Evolutionary conservation across 2,888 invertebrate genomes (phyloP), one percentile per base, ranked within the genome.

Genomic region (Seladonia tumulorum): DNA sequence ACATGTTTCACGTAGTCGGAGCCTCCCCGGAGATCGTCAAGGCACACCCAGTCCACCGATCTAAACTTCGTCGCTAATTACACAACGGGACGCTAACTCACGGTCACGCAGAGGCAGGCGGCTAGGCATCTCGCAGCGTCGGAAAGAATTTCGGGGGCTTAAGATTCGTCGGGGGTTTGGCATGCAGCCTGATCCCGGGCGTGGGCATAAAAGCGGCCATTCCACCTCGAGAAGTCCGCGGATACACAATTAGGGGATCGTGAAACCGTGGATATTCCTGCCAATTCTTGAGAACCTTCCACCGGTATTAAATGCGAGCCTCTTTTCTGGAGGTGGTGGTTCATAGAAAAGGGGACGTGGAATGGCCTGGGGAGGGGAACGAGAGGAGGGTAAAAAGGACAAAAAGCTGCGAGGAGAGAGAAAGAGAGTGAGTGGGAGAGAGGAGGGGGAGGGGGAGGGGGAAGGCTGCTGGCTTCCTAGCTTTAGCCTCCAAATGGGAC

Each of bases 261-360:
- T 82, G 82, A 73, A 76, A 71, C 79, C 82, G 71, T 78, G 86
- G 85, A 79, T 83, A 80, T 86, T 89, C 87, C 88, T 92, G 93
- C 93, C 94, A 94, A 94, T 94, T 94, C 93, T 92, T 91, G 92
- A 93, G 92, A 91, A 91, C 88, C 92, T 91, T 91, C 91, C 91
- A 78, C 83, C 85, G 87, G 91, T 91, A 93, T 93, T 93, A 93
- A 93, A 92, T 76, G 90, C 88, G 87, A 88, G 85, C 78, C 42
- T 22, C n/a, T 60, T 82, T 83, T 76, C 82, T 78, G 57, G 74
- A 81, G 79, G 78, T 53, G 85, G 74, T 77, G 74, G 78, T 73
- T 78, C 68, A 68, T 47, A 47, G 76, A 63, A 75, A 79, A 75
- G 79, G 49, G 70, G 57, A 79, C 73, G 45, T 5, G 68, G 29